Percentiles rank a stretch among this genome's conserved stretches.
phyloP scores from a whole-genome alignment of 2,888 invertebrate genomes.

The Stenodera caucasica region DNA sequence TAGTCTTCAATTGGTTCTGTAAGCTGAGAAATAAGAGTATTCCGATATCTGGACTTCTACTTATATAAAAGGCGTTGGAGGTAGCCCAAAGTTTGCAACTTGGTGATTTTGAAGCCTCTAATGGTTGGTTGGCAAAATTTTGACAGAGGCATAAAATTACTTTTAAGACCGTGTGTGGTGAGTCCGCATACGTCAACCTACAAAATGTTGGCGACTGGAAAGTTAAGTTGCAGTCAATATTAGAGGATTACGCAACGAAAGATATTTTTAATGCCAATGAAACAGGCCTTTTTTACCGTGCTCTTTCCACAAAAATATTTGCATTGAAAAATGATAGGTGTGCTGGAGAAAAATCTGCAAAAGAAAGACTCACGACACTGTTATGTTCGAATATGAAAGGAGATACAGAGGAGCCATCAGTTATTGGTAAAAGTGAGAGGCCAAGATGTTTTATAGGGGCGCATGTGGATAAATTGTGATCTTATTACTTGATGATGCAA shows the following conservation, averaged over 20 bases:
- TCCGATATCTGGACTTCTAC: neutral
- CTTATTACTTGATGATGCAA: too few relatives aligned
- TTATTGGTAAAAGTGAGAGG: slow-evolving; percentile 21
- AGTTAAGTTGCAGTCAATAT: neutral
- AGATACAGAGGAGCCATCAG: slow-evolving; percentile 18
- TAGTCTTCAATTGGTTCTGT: too few relatives aligned
- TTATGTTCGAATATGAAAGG: slow-evolving; percentile 25
- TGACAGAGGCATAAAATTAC: too few relatives aligned
- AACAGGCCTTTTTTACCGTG: slow-evolving; percentile 18
- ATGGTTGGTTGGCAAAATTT: slow-evolving; percentile 13
- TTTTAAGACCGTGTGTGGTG: too few relatives aligned
- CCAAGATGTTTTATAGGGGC: slow-evolving; percentile 20
- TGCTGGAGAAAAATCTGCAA: slow-evolving; percentile 9
- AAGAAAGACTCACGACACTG: slow-evolving; percentile 26
- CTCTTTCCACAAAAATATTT: slow-evolving; percentile 16
- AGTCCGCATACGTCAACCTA: too few relatives aligned
- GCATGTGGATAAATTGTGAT: slow-evolving; percentile 14
- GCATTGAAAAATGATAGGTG: slow-evolving; percentile 16
- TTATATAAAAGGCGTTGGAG: slow-evolving; percentile 12
- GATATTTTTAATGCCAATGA: slow-evolving; percentile 19
- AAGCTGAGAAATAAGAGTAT: too few relatives aligned
- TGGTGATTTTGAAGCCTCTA: slow-evolving; percentile 8
- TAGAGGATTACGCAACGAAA: neutral
- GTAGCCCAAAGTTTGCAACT: slow-evolving; percentile 8
- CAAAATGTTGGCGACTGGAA: neutral